A percentile compares a stretch with the other conserved stretches of the same genome.
These are phyloP conservation scores for Plagiodera versicolora DNA, from an alignment of 2,888 invertebrate genomes.

Conservation along the genomic window DNA sequence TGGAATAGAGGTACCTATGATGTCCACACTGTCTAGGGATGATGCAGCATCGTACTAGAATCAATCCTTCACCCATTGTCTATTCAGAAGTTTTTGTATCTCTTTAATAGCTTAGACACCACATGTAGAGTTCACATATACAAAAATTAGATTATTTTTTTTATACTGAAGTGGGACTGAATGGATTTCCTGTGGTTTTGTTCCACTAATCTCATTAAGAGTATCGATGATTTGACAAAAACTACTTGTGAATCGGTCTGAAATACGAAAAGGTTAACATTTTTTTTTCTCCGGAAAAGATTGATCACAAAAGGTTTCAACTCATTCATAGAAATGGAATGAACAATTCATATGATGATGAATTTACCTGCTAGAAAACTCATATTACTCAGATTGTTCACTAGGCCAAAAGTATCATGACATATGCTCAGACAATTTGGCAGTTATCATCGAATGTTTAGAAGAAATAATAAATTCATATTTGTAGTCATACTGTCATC, in stretches of 20 bases:
- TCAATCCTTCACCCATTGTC: conserved; percentile 11
- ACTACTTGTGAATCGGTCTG: background rate
- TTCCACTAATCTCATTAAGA: conserved; percentile 9
- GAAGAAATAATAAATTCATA: no score
- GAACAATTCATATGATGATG: no score
- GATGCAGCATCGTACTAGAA: conserved; percentile 6
- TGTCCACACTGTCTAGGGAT: conserved; percentile 4
- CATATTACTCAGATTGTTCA: no score
- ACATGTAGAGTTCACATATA: conserved; percentile 15
- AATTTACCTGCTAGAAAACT: no score
- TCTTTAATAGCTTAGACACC: conserved; percentile 15
- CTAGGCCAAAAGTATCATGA: no score
- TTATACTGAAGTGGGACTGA: conserved; percentile 4
- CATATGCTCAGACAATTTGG: no score
- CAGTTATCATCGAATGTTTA: no score
- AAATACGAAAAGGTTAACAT: background rate
- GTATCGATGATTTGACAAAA: conserved; percentile 11
- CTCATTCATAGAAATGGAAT: no score
- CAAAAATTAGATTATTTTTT: conserved; percentile 12
- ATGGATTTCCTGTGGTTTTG: conserved; percentile 5
- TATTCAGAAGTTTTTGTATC: conserved; percentile 13
- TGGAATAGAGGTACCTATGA: background rate
- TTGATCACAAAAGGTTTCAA: no score
- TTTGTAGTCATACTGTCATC: no score
- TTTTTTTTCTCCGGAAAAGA: no score